Conservation (phyloP, 2,113 vertebrate species). For the Lepus americanus region DNA sequence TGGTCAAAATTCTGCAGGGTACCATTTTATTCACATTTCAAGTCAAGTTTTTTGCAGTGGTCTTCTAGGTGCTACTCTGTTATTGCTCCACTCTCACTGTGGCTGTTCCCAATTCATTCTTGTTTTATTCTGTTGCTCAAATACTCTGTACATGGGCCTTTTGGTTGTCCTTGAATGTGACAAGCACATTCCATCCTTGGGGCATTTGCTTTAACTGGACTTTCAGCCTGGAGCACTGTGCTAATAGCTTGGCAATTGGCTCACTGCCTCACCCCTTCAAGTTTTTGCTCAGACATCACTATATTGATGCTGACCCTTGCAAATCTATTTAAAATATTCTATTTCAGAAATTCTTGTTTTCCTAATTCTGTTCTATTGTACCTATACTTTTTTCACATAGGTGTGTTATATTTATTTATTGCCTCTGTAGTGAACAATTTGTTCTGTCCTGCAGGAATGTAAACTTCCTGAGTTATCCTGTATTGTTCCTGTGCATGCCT, state of each 20-base stretch:
- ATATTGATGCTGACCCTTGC: not conserved
- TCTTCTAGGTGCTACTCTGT: not conserved
- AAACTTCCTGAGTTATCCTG: not conserved
- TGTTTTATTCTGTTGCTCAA: not conserved
- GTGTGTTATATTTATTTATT: not conserved
- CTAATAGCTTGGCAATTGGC: slow-evolving; percentile 11
- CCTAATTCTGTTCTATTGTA: not conserved
- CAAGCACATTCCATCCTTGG: not conserved
- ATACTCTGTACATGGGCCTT: not conserved
- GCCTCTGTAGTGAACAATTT: not conserved
- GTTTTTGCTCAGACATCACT: not conserved
- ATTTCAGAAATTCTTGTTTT: not conserved
- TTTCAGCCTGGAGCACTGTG: not conserved
- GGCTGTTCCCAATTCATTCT: no score
- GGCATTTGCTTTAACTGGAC: not conserved
- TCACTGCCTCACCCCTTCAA: not conserved
- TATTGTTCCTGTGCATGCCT: not conserved
- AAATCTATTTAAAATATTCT: not conserved
- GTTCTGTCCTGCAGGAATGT: not conserved
- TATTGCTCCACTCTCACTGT: no score
- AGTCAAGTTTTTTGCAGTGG: not conserved
- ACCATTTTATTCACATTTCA: not conserved
- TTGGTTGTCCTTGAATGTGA: not conserved
- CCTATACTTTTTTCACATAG: not conserved
- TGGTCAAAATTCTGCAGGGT: not conserved